Conservation (phyloP, 2,888 invertebrate genomes). For the Eulithis testata region DNA sequence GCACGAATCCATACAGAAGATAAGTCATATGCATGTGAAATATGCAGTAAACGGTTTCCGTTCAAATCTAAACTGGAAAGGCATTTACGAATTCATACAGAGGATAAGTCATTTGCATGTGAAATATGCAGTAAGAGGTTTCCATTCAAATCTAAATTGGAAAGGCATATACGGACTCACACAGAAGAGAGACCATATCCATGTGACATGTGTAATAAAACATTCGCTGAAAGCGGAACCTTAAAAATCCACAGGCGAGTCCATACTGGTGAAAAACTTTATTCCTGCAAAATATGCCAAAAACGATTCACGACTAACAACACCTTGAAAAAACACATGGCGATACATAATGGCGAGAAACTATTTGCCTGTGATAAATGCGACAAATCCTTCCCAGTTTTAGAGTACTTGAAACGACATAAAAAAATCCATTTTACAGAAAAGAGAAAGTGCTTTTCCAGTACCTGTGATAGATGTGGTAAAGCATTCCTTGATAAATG, state of each 20-base stretch:
- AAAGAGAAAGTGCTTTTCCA: slow-evolving; percentile 5
- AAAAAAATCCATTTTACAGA: slow-evolving; percentile 16
- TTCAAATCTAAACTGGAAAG: slow-evolving; percentile 13
- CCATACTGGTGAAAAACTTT: slow-evolving; percentile 24
- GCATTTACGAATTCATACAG: slow-evolving; percentile 20
- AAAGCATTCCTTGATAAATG: slow-evolving; percentile 24
- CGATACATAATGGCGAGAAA: slow-evolving; percentile 21
- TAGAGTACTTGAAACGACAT: slow-evolving; percentile 27
- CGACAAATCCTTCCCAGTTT: slow-evolving; percentile 24
- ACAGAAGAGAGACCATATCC: slow-evolving; percentile 24
- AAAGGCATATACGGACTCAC: slow-evolving; percentile 21
- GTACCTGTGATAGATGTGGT: slow-evolving; percentile 30
- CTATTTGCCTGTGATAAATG: slow-evolving; percentile 24
- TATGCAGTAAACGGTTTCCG: slow-evolving; percentile 16
- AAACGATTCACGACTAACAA: slow-evolving; percentile 22
- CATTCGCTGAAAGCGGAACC: slow-evolving; percentile 25
- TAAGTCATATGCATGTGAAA: slow-evolving; percentile 17
- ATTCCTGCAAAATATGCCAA: slow-evolving; percentile 22
- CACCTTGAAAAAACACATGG: slow-evolving; percentile 24
- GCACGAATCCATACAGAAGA: slow-evolving; percentile 18
- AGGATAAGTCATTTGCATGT: slow-evolving; percentile 17
- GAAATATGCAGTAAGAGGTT: slow-evolving; percentile 26
- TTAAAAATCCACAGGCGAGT: slow-evolving; percentile 23
- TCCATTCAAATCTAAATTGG: slow-evolving; percentile 8
- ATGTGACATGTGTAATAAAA: slow-evolving; percentile 24